Percentiles rank a stretch among this genome's conserved stretches.
Evolutionary conservation across 2,797 vertebrate genomes (phyloP).

Genomic region (Heliangelus exortis): DNA sequence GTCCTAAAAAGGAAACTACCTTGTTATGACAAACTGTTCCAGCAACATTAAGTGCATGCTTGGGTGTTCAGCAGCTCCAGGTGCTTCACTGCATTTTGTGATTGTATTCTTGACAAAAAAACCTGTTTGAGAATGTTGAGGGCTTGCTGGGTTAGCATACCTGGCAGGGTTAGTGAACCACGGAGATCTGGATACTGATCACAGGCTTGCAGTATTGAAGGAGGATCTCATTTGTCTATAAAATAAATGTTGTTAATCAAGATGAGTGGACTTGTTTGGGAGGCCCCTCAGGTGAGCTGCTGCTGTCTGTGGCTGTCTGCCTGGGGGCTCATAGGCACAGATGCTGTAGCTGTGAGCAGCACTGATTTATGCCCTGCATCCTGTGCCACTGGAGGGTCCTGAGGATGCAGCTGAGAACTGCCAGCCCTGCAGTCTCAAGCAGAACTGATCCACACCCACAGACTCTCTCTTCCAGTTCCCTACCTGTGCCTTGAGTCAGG

Average conservation of each 20-base stretch:
- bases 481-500: neutral
- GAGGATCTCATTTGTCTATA: neutral
- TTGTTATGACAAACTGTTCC: neutral
- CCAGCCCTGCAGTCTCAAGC: neutral
- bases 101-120: neutral
- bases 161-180: neutral
- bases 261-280: neutral
- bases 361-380: neutral
- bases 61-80: neutral
- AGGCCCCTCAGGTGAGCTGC: neutral
- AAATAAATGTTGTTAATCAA: neutral
- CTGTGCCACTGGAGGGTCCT: neutral
- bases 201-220: neutral
- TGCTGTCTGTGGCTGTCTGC: neutral
- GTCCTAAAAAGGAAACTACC: neutral
- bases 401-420: rapidly evolving
- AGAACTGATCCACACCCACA: neutral
- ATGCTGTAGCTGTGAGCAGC: neutral
- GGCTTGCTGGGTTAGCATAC: neutral
- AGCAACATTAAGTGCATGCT: rapidly evolving
- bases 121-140: neutral
- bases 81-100: neutral
- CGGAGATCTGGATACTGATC: neutral
- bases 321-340: neutral
- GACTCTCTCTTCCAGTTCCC: neutral